Percentiles rank a stretch among this genome's conserved stretches.
Evolutionary conservation across 2,113 vertebrate species (phyloP).

Genomic region (Myrmecobius fasciatus): DNA sequence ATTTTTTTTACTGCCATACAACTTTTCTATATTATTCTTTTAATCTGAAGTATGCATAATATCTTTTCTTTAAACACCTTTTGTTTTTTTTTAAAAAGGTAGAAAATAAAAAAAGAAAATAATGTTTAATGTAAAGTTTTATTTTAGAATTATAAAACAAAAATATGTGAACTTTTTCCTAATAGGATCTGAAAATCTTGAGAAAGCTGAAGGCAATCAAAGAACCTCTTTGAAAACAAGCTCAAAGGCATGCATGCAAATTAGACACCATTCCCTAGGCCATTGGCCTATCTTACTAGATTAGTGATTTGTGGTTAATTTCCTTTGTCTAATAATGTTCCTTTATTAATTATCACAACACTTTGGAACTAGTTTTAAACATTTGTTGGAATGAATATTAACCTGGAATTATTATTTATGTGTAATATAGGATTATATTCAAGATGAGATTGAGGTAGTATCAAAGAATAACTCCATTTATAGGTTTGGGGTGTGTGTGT

Average conservation of each 20-base stretch:
- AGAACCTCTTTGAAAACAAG: constrained; percentile 72
- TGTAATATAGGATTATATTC: not conserved
- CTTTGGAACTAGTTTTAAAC: constrained; percentile 57
- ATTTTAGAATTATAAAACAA: constrained; percentile 3
- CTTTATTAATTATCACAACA: constrained; percentile 72
- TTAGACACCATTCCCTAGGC: constrained; percentile 70
- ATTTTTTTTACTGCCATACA: not conserved
- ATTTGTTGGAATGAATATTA: constrained; percentile 54
- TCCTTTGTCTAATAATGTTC: constrained; percentile 75
- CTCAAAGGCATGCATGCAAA: constrained; percentile 74
- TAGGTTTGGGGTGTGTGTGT: not conserved
- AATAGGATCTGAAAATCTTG: constrained; percentile 71
- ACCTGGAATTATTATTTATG: constrained; percentile 21
- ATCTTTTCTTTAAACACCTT: not conserved
- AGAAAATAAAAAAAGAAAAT: constrained; percentile 25
- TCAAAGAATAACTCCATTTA: not conserved
- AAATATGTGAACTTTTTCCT: constrained; percentile 48
- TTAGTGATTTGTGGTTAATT: constrained; percentile 75
- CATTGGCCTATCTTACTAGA: constrained; percentile 74
- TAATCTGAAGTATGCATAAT: not conserved
- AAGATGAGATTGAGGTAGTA: not conserved
- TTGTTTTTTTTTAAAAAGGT: not conserved
- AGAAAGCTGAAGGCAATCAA: constrained; percentile 71
- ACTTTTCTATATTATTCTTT: not conserved
- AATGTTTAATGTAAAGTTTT: constrained; percentile 43